phyloP scores from a whole-genome alignment of 2,888 invertebrate species.

The Cryptocheilus praepositus region DNA sequence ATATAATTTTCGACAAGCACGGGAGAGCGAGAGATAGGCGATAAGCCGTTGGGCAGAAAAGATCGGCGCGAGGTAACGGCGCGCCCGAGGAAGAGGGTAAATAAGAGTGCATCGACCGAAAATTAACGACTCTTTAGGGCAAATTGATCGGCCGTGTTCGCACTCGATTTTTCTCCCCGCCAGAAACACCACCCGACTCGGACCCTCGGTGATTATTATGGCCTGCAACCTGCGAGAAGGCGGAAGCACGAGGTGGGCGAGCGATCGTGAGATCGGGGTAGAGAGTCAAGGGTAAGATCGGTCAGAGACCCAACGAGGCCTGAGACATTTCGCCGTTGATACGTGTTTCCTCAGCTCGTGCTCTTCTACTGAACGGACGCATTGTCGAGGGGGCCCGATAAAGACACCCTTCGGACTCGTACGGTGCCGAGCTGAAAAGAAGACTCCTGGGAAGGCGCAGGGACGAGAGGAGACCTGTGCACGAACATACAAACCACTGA shows the following conservation, averaged over 20 bases:
- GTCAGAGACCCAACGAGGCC: conserved; percentile 26
- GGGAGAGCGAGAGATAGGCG: conserved; percentile 31
- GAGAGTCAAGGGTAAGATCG: conserved; percentile 20
- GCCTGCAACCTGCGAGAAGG: conserved; percentile 30
- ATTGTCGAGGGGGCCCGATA: too few species aligned
- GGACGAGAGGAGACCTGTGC: too few species aligned
- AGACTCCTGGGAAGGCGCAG: too few species aligned
- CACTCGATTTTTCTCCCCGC: conserved; percentile 63
- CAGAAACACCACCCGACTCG: conserved; percentile 9
- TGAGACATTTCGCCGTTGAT: too few species aligned
- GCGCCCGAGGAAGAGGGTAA: conserved; percentile 37
- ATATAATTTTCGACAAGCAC: conserved; percentile 68
- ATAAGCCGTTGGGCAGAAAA: conserved; percentile 12
- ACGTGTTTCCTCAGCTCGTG: too few species aligned
- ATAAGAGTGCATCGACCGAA: conserved; percentile 60
- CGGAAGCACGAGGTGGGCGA: conserved; percentile 39
- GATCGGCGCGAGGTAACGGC: background rate
- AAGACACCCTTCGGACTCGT: too few species aligned
- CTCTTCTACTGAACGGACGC: too few species aligned
- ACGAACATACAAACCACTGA: too few species aligned
- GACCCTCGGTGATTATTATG: conserved; percentile 3
- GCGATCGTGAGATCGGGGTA: conserved; percentile 41
- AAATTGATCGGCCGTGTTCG: conserved; percentile 72
- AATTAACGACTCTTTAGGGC: conserved; percentile 70
- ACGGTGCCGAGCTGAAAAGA: too few species aligned